Evolutionary conservation across 2,797 vertebrate species (phyloP).

Genomic region (Loriculus beryllinus): DNA sequence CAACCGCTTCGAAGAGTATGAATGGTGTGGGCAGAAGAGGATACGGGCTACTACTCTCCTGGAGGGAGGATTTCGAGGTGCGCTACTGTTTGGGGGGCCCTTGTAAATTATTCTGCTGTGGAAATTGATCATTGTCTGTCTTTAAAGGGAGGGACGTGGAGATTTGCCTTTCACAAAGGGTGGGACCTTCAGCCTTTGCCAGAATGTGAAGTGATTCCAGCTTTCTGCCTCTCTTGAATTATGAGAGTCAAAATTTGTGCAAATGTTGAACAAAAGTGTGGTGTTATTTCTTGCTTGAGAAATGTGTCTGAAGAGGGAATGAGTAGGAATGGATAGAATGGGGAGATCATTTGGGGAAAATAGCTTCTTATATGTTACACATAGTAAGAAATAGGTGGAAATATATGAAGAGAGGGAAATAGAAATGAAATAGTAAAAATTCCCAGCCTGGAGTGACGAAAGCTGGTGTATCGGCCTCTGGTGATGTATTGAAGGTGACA

Average conservation of each 20-base stretch:
- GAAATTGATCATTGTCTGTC: not conserved
- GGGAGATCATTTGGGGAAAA: constrained; percentile 54
- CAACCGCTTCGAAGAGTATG: constrained; percentile 96
- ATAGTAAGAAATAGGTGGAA: constrained; percentile 64
- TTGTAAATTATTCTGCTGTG: not conserved
- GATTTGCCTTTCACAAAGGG: not conserved
- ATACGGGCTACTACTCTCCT: constrained; percentile 95
- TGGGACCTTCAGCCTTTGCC: not conserved
- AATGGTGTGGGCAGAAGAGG: constrained; percentile 99
- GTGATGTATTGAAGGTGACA: constrained; percentile 82
- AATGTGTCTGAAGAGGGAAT: not conserved
- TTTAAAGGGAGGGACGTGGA: not conserved
- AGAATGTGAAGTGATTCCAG: not conserved
- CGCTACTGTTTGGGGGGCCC: not conserved
- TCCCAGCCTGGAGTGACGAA: constrained; percentile 76
- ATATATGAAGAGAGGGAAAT: constrained; percentile 65
- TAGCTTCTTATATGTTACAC: constrained; percentile 62
- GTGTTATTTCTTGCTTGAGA: not conserved
- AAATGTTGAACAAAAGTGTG: not conserved
- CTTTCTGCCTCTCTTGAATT: not conserved
- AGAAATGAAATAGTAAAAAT: constrained; percentile 78
- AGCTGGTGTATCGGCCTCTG: constrained; percentile 74
- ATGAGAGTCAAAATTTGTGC: not conserved
- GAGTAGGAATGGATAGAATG: not conserved
- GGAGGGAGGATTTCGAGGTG: constrained; percentile 98